These are phyloP conservation scores for Hedya salicella DNA, from an alignment of 2,888 invertebrate genomes.

Conservation along the genomic window DNA sequence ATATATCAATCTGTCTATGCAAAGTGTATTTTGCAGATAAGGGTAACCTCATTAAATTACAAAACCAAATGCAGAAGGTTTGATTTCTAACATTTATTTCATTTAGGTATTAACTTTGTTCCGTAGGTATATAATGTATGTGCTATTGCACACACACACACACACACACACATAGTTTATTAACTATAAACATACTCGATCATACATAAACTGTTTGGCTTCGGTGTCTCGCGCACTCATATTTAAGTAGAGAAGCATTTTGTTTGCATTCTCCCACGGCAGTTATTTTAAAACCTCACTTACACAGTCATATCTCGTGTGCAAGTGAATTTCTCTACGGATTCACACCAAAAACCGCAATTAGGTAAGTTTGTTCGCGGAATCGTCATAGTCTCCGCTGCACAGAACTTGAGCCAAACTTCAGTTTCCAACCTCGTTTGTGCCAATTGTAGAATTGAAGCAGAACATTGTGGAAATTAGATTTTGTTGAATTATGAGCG, in stretches of 20 bases:
- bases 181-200: background rate
- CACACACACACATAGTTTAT: background rate
- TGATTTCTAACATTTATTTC: no score
- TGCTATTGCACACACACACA: no score
- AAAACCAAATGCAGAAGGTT: no score
- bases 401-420: conserved; percentile 58
- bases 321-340: conserved; percentile 49
- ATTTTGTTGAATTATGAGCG: conserved; percentile 53
- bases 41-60: no score
- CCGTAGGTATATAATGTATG: no score
- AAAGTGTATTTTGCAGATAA: no score
- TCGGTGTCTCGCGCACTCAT: background rate
- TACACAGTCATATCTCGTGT: conserved; percentile 34
- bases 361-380: conserved; percentile 54
- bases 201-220: background rate
- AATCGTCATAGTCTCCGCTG: conserved; percentile 56
- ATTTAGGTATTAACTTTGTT: no score
- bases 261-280: conserved; percentile 17
- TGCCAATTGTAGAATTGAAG: conserved; percentile 60
- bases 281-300: conserved; percentile 11
- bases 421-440: conserved; percentile 61
- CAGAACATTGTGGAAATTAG: conserved; percentile 56
- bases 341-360: conserved; percentile 53
- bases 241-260: conserved; percentile 8
- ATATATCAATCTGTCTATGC: no score